A percentile compares a stretch with the other conserved stretches of the same genome.
These are phyloP conservation scores for Paragorgia papillata DNA, from an alignment of 92 coral and sea anemone species.

Conservation along the genomic window DNA sequence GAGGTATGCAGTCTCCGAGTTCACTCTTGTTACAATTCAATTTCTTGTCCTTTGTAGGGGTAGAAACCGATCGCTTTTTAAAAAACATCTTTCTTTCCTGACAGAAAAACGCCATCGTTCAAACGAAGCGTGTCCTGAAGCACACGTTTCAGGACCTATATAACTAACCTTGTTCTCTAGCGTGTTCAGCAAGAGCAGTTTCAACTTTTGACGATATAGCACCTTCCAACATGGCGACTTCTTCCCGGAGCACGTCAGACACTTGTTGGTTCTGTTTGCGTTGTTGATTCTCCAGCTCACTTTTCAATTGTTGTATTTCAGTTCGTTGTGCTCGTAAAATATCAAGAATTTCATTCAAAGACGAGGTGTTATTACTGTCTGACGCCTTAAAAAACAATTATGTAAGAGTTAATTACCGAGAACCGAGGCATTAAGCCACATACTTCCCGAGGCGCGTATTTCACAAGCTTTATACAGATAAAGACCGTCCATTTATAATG, in stretches of 20 bases:
- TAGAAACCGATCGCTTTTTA: no score
- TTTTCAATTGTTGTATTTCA: conserved; percentile 69
- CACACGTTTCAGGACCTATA: no score
- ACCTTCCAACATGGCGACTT: conserved; percentile 74
- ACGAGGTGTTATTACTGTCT: conserved; percentile 34
- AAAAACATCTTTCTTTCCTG: not conserved
- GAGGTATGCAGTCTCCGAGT: no score
- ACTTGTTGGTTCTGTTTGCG: conserved; percentile 67
- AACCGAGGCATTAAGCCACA: no score
- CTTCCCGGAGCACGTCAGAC: conserved; percentile 61
- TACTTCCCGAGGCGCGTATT: no score
- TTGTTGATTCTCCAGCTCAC: conserved; percentile 70
- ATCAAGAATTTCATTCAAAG: conserved; percentile 65
- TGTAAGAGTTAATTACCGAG: no score
- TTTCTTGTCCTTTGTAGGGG: no score
- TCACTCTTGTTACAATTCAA: no score
- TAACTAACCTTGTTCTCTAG: conserved; percentile 70
- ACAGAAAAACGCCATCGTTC: no score
- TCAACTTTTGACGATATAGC: conserved; percentile 63
- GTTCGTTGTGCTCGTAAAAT: conserved; percentile 74
- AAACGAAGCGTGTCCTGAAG: no score
- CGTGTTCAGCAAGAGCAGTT: conserved; percentile 68
- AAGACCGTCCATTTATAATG: no score
- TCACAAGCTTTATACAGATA: no score
- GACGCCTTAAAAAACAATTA: not conserved